A percentile compares a stretch with the other conserved stretches of the same genome.
Conservation (phyloP, 2,797 vertebrate species). For the Argyrosomus regius region DNA sequence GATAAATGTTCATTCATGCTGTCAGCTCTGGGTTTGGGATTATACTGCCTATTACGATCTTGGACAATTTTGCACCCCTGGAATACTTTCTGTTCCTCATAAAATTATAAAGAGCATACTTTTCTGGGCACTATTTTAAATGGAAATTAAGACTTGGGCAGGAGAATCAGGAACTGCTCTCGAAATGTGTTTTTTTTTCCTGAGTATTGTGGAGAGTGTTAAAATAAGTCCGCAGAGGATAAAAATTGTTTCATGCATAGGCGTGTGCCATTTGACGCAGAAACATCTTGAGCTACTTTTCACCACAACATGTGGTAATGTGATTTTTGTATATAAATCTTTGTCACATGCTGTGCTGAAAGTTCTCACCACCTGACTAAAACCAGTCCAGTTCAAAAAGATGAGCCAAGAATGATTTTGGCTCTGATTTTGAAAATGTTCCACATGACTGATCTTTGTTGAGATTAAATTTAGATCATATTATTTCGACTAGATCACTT, state of each 20-base stretch:
- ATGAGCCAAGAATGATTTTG: constrained; percentile 19
- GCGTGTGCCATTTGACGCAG: constrained; percentile 43
- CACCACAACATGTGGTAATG: constrained; percentile 61
- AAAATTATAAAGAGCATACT: constrained; percentile 29
- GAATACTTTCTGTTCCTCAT: constrained; percentile 24
- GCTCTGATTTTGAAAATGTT: constrained; percentile 18
- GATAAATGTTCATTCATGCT: constrained; percentile 54
- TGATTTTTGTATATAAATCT: constrained; percentile 59
- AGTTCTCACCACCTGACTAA: constrained; percentile 52
- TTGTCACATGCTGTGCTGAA: constrained; percentile 50
- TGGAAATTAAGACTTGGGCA: constrained; percentile 17
- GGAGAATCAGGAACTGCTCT: constrained; percentile 10
- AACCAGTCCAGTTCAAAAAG: constrained; percentile 27
- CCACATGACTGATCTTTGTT: constrained; percentile 26
- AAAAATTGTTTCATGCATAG: constrained; percentile 31
- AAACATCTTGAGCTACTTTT: constrained; percentile 60
- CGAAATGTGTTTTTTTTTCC: constrained; percentile 32
- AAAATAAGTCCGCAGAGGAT: neutral
- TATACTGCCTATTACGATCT: constrained; percentile 30
- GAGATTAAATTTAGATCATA: constrained; percentile 27
- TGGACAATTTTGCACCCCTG: constrained; percentile 23
- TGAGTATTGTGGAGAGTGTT: too few species aligned
- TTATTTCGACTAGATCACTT: constrained; percentile 9
- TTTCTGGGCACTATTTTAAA: constrained; percentile 21
- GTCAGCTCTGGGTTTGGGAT: constrained; percentile 46